Conservation (phyloP, 2,797 vertebrate species). For the Huso huso region DNA sequence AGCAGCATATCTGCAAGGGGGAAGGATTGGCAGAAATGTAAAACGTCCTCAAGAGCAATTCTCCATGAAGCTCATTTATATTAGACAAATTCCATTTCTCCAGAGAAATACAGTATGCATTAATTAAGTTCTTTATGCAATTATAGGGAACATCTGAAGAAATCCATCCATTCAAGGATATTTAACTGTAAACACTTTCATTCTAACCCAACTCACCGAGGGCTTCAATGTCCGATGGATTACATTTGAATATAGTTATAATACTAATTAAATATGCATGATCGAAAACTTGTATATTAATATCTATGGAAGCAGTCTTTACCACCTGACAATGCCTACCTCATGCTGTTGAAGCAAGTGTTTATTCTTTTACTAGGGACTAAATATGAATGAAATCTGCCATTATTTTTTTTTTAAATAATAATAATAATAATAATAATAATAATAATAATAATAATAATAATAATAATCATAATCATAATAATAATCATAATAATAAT, state of each 20-base stretch:
- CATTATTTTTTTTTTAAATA: too few relatives aligned
- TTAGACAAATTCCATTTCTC: slow-evolving; percentile 37
- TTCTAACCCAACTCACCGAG: not conserved
- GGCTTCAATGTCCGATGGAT: too few relatives aligned
- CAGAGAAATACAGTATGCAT: slow-evolving; percentile 38
- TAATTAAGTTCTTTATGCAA: slow-evolving; percentile 43
- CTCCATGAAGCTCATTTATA: slow-evolving; percentile 34
- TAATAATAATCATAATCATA: too few relatives aligned
- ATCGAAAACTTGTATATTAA: too few relatives aligned
- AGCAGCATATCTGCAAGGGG: slow-evolving; percentile 12
- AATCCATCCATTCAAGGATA: slow-evolving; percentile 34
- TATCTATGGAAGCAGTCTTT: too few relatives aligned
- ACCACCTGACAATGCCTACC: too few relatives aligned
- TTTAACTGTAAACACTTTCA: slow-evolving; percentile 32
- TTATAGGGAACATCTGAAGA: slow-evolving; percentile 40
- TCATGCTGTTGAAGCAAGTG: too few relatives aligned
- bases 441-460: too few relatives aligned
- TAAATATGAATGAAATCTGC: too few relatives aligned
- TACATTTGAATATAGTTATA: not conserved
- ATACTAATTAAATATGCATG: not conserved
- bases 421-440: too few relatives aligned
- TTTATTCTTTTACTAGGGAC: too few relatives aligned
- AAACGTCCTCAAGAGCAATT: slow-evolving; percentile 40
- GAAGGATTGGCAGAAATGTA: slow-evolving; percentile 26
- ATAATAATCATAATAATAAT: too few relatives aligned